A percentile compares a stretch with the other conserved stretches of the same genome.
Evolutionary conservation across 2,797 vertebrate species (phyloP).

Genomic region (Austrolebias charrua): DNA sequence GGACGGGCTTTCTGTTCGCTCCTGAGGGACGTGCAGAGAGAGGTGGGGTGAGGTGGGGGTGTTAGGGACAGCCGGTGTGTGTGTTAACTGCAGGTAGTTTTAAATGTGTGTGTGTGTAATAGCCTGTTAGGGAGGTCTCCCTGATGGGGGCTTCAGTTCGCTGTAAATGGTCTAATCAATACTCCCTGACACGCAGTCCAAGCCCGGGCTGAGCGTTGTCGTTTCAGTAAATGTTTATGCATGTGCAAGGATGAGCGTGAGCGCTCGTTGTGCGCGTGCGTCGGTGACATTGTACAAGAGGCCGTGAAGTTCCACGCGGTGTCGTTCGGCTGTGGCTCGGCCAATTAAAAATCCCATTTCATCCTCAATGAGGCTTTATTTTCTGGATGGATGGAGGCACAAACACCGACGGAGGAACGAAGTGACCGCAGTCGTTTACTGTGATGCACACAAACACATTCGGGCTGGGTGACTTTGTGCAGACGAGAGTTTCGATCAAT

Average conservation of each 20-base stretch:
- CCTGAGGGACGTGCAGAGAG: background rate
- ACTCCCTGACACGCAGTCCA: conserved; percentile 61
- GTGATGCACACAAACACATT: conserved; percentile 29
- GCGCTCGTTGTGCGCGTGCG: conserved; percentile 37
- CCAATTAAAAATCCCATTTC: conserved; percentile 85
- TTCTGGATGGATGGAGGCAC: conserved; percentile 70
- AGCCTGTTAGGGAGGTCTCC: conserved; percentile 59
- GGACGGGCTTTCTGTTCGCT: background rate
- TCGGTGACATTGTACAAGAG: conserved; percentile 68
- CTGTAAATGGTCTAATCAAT: conserved; percentile 74
- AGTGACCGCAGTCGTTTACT: conserved; percentile 23
- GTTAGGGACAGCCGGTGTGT: background rate
- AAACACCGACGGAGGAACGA: conserved; percentile 7
- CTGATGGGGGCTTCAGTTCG: conserved; percentile 62
- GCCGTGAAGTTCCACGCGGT: conserved; percentile 61
- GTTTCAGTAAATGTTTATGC: background rate
- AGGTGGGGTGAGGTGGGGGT: conserved; percentile 6
- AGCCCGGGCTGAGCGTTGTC: conserved; percentile 20
- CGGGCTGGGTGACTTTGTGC: conserved; percentile 47
- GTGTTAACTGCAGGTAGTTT: conserved; percentile 22
- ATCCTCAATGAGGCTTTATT: conserved; percentile 82
- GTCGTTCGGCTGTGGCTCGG: conserved; percentile 65
- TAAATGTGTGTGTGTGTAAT: conserved; percentile 46
- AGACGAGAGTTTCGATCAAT: conserved; percentile 35
- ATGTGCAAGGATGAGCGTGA: conserved; percentile 4